These are phyloP conservation scores for Rhodinocichla rosea DNA, from an alignment of 2,113 vertebrate genomes.

Conservation along the genomic window DNA sequence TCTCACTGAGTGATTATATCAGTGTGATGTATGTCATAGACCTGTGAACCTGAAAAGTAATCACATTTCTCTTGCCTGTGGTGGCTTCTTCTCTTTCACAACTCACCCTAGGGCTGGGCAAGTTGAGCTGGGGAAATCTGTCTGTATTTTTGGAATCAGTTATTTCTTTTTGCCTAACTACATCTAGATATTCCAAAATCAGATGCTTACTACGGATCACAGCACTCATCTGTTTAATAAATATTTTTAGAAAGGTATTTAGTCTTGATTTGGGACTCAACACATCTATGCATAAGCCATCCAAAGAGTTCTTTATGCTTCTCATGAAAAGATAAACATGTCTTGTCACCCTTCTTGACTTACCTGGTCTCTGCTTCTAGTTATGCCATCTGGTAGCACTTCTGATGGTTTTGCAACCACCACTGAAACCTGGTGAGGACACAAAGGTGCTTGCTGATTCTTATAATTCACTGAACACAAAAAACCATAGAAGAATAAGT, in stretches of 20 bases:
- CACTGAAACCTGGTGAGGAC: background rate
- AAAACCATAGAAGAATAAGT: no score
- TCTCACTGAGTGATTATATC: background rate
- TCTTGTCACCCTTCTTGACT: background rate
- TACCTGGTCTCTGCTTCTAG: background rate
- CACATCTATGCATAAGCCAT: background rate
- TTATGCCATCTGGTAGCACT: background rate
- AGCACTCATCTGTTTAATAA: background rate
- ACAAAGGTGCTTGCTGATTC: background rate
- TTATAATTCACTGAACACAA: background rate
- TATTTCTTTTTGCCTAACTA: background rate
- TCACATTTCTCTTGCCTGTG: background rate
- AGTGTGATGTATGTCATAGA: background rate
- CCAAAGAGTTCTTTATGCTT: background rate
- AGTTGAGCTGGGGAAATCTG: background rate
- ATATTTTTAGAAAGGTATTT: background rate
- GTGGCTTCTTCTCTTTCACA: background rate
- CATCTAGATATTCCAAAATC: background rate
- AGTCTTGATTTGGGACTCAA: background rate
- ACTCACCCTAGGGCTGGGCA: rapidly evolving
- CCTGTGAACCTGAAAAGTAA: background rate
- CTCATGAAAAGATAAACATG: background rate
- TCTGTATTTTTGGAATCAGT: background rate
- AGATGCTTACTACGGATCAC: background rate
- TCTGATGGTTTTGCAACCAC: background rate